Base-by-base conservation (phyloP, 2,113 vertebrate genomes). In the Hymenochirus boettgeri region DNA sequence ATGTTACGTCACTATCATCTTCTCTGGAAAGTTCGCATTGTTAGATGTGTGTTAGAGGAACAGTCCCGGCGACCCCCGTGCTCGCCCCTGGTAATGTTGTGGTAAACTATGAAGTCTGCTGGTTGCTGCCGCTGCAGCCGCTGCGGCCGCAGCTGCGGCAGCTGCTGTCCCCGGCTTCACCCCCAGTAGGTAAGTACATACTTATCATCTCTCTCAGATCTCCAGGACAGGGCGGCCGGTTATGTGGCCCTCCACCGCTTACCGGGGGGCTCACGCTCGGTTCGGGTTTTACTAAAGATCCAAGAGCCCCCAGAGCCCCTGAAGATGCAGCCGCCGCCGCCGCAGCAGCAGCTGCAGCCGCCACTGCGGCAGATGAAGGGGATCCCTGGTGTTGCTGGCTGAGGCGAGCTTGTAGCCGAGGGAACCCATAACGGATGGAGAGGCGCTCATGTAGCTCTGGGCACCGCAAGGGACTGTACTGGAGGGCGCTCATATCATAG, bases 171-270 rank as follows among this genome's bases (percentile, higher is more conserved):
- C 94, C 95, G 50, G 87, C 92, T 35, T 89, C 87, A 78, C 97
- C 95, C 65, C 93, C 91, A 61, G 88, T 91, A 21, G 95, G 95
- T 88, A 97, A 92, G 91, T 97, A 98, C 95, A 98, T 97, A 85
- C 95, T 98, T 84, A 98, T 98, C 95, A 98, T 97, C 83, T 98
- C 95, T 73, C 95, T 86, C 86, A 98, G 90, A 90, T 97, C 95
- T 87, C 95, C 95, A 72, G 94, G 91, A 80, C 95, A 97, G 13
- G 93, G 94, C 72, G 92, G 91, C 78, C 95, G 90, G 70, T 92
- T 88, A 85, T 95, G 95, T 66, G 91, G 89, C 71, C 89, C 87
- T 57, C 39, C 62, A 2, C 54, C 51, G 35, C 62, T 42, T 17
- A 59, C 64, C 22, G 94, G 95, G 22, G 95, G 95, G 82, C 95